phyloP scores from a whole-genome alignment of 1,140 invertebrate species.

The Zophobas atratus region DNA sequence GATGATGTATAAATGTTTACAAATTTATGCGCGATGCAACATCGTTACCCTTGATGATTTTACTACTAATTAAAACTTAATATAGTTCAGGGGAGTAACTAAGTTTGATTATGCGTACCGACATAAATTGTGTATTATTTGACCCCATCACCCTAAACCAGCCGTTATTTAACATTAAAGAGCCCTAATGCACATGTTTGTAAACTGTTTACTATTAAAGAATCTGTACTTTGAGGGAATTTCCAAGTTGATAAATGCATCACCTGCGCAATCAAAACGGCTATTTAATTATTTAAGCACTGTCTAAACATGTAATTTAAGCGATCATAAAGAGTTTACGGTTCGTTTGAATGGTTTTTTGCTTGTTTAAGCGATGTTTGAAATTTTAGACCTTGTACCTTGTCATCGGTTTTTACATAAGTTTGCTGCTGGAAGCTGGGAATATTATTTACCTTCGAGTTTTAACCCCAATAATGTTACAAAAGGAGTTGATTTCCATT shows the following conservation, averaged over 20 bases:
- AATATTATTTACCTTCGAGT: not conserved
- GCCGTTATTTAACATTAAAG: slow-evolving; percentile 10
- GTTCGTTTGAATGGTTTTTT: not conserved
- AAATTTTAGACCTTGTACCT: not conserved
- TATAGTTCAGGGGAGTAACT: not conserved
- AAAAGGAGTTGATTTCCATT: no score
- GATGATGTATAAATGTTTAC: no score
- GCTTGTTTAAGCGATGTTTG: slow-evolving; percentile 2
- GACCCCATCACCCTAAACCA: not conserved
- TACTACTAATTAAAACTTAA: no score
- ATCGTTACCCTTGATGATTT: no score
- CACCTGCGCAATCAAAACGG: slow-evolving; percentile 12
- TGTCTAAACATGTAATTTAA: slow-evolving; percentile 25
- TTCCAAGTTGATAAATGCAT: not conserved
- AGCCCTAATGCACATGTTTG: slow-evolving; percentile 7
- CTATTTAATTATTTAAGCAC: slow-evolving; percentile 16
- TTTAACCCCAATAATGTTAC: not conserved
- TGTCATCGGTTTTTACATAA: not conserved
- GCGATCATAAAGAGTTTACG: not conserved
- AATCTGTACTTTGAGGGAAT: not conserved
- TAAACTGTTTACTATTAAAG: not conserved
- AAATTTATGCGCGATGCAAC: no score
- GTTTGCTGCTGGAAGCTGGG: not conserved
- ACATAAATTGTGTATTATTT: not conserved
- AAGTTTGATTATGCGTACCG: not conserved